Percentiles rank a stretch among this genome's conserved stretches.
Evolutionary conservation across 2,888 invertebrate genomes (phyloP).

Genomic region (Timema cristinae): DNA sequence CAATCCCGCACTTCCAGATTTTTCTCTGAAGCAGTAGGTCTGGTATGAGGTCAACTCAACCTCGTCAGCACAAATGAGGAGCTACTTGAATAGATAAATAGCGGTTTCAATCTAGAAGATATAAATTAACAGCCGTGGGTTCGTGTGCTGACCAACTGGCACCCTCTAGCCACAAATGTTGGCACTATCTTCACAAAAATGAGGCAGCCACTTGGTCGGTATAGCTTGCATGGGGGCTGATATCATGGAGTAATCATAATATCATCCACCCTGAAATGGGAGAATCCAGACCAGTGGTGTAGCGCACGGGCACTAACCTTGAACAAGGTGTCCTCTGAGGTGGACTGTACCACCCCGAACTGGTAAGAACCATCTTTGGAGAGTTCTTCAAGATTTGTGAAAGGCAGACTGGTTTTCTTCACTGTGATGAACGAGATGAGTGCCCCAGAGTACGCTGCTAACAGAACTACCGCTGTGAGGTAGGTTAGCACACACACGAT

Average conservation of each 20-base stretch:
- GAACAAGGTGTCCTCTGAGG: conserved; percentile 19
- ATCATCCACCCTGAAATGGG: not conserved
- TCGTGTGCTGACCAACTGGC: too few relatives aligned
- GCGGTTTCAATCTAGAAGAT: too few relatives aligned
- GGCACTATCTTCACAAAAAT: too few relatives aligned
- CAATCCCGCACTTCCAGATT: too few relatives aligned
- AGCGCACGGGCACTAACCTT: not conserved
- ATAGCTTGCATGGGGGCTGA: not conserved
- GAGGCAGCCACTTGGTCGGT: too few relatives aligned
- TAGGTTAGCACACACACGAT: conserved; percentile 19
- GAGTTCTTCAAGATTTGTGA: conserved; percentile 18
- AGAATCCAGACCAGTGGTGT: not conserved
- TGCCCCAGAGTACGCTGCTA: conserved; percentile 23
- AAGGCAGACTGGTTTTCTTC: conserved; percentile 17
- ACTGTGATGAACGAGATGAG: conserved; percentile 23
- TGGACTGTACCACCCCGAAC: conserved; percentile 14
- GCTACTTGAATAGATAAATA: too few relatives aligned
- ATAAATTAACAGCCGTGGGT: too few relatives aligned
- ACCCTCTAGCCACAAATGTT: too few relatives aligned
- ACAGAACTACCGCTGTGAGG: conserved; percentile 22
- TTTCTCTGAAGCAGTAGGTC: too few relatives aligned
- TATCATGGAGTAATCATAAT: not conserved
- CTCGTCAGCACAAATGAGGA: too few relatives aligned
- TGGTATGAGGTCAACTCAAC: too few relatives aligned
- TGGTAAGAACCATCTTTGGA: conserved; percentile 15